phyloP scores from a whole-genome alignment of 2,113 vertebrate genomes.

The Crypturellus undulatus region DNA sequence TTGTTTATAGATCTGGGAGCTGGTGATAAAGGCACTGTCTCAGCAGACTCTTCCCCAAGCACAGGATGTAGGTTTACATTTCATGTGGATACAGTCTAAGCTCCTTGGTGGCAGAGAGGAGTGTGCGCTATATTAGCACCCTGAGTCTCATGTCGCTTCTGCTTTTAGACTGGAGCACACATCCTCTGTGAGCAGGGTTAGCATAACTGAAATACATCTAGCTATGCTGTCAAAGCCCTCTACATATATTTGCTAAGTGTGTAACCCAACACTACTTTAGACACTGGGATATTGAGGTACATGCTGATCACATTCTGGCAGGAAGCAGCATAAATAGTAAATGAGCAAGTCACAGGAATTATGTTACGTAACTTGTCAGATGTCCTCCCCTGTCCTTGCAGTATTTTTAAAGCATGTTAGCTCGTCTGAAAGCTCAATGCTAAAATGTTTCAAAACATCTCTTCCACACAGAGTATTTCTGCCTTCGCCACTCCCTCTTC shows the following conservation, averaged over 20 bases:
- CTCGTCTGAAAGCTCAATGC: background rate
- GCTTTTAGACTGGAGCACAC: conserved; percentile 8
- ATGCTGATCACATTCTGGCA: background rate
- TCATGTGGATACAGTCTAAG: conserved; percentile 34
- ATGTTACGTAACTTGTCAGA: conserved; percentile 46
- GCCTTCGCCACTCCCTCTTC: background rate
- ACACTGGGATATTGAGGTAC: background rate
- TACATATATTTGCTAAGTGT: background rate
- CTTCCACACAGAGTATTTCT: background rate
- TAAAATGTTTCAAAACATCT: background rate
- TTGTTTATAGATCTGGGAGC: conserved; percentile 47
- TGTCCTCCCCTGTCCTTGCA: background rate
- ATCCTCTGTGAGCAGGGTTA: background rate
- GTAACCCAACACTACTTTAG: background rate
- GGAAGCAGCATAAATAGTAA: conserved; percentile 56
- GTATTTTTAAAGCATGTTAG: conserved; percentile 67
- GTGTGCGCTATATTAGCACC: background rate
- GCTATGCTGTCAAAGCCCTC: background rate
- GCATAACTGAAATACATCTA: background rate
- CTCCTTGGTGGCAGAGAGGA: background rate
- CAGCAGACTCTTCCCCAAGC: conserved; percentile 3
- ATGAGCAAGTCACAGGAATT: conserved; percentile 28
- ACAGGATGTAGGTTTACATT: conserved; percentile 61
- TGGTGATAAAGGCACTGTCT: conserved; percentile 37
- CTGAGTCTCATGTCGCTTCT: background rate